These are phyloP conservation scores for Mesochorus sp. DNA, from an alignment of 2,888 invertebrate genomes.

Conservation along the genomic window DNA sequence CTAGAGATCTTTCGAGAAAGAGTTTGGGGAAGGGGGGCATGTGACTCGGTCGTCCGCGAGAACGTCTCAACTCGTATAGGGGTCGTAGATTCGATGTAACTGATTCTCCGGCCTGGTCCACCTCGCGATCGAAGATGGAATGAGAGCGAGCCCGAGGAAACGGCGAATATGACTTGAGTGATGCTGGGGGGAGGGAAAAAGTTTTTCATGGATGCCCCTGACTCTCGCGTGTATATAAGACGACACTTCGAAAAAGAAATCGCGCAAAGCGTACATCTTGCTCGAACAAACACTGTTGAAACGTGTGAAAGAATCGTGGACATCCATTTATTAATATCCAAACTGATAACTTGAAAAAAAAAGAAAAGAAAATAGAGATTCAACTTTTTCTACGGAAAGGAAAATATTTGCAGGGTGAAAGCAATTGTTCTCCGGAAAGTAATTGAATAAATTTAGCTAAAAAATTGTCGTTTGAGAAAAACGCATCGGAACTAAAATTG, in stretches of 20 bases:
- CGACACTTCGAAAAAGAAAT: no score
- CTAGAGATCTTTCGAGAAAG: constrained; percentile 20
- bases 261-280: no score
- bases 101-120: constrained; percentile 38
- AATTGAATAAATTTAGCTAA: no score
- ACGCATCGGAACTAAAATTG: no score
- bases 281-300: no score
- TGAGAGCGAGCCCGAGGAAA: background rate
- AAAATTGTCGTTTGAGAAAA: no score
- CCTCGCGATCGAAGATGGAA: background rate
- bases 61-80: constrained; percentile 56
- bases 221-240: no score
- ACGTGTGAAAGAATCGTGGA: background rate
- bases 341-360: background rate
- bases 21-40: constrained; percentile 1
- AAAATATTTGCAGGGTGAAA: no score
- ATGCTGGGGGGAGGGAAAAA: constrained; percentile 15
- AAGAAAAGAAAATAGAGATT: background rate
- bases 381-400: background rate
- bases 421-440: no score
- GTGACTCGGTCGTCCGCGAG: constrained; percentile 48
- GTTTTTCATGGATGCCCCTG: constrained; percentile 37
- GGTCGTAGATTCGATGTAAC: constrained; percentile 54
- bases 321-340: background rate
- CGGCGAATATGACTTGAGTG: constrained; percentile 27